Conservation (phyloP, 2,113 vertebrate species). For the Megaceryle torquata region DNA sequence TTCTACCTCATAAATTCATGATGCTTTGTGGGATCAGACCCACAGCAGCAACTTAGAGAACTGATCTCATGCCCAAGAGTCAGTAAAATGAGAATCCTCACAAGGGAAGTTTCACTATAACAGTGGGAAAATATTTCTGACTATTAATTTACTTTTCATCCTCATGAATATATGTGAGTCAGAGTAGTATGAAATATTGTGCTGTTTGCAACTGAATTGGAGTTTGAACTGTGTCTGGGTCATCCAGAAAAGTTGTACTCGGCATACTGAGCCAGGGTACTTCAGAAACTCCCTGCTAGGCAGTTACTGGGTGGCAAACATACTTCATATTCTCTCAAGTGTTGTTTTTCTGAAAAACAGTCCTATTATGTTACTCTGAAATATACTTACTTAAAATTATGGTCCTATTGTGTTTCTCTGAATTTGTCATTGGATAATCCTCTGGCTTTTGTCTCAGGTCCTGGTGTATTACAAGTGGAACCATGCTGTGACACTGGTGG, state of each 20-base stretch:
- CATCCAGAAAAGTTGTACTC: neutral
- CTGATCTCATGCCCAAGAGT: neutral
- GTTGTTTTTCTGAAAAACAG: neutral
- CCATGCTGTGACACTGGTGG: neutral
- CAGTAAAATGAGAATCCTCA: neutral
- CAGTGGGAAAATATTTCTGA: neutral
- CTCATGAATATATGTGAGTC: neutral
- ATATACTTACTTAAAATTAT: neutral
- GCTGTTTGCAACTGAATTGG: neutral
- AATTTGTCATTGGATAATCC: neutral
- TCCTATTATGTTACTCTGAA: neutral
- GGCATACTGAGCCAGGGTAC: neutral
- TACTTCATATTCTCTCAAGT: neutral
- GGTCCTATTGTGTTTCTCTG: neutral
- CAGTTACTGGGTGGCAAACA: neutral
- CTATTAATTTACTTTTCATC: neutral
- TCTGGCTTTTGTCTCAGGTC: neutral
- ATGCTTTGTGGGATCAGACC: neutral
- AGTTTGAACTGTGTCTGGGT: neutral
- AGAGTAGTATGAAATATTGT: neutral
- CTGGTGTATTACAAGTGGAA: neutral
- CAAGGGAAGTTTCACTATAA: neutral
- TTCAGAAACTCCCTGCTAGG: neutral
- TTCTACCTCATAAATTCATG: neutral
- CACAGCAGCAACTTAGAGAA: neutral